phyloP scores from a whole-genome alignment of 30 jellyfish, hydroid and myxozoan genomes.

The Hydractinia symbiolongicarpus region DNA sequence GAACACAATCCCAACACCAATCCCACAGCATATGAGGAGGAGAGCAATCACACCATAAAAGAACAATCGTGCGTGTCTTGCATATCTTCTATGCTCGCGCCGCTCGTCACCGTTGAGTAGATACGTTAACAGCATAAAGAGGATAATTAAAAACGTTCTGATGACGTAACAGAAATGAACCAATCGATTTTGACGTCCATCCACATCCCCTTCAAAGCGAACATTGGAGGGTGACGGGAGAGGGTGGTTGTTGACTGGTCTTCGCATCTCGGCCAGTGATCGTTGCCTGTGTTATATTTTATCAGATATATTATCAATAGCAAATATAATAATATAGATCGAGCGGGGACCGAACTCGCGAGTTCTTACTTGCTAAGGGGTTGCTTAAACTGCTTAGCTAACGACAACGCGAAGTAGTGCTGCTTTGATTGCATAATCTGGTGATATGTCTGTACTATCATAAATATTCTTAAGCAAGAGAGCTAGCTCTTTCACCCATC shows the following conservation, averaged over 20 bases:
- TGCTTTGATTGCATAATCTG: too few species aligned
- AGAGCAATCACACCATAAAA: slow-evolving; percentile 21
- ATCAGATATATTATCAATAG: not conserved
- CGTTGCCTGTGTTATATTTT: slow-evolving; percentile 51
- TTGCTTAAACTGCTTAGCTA: too few species aligned
- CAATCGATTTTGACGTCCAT: slow-evolving; percentile 5
- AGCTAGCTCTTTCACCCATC: too few species aligned
- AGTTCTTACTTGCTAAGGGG: too few species aligned
- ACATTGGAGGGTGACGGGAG: slow-evolving; percentile 78
- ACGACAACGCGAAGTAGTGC: too few species aligned
- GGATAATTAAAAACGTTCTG: slow-evolving; percentile 44
- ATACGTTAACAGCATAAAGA: slow-evolving; percentile 31
- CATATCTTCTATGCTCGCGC: slow-evolving; percentile 30
- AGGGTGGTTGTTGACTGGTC: slow-evolving; percentile 49
- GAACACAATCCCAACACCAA: slow-evolving; percentile 35
- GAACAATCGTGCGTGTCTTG: slow-evolving; percentile 36
- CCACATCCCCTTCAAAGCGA: slow-evolving; percentile 30
- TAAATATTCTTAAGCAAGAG: too few species aligned
- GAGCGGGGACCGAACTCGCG: too few species aligned
- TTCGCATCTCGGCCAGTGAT: slow-evolving; percentile 38
- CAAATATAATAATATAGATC: not conserved
- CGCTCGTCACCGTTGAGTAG: slow-evolving; percentile 36
- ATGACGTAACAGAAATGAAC: slow-evolving; percentile 29
- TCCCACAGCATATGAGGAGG: slow-evolving; percentile 32
- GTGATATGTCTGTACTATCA: too few species aligned